phyloP scores from a whole-genome alignment of 1,140 invertebrate genomes.

The Drosophila sp. region DNA sequence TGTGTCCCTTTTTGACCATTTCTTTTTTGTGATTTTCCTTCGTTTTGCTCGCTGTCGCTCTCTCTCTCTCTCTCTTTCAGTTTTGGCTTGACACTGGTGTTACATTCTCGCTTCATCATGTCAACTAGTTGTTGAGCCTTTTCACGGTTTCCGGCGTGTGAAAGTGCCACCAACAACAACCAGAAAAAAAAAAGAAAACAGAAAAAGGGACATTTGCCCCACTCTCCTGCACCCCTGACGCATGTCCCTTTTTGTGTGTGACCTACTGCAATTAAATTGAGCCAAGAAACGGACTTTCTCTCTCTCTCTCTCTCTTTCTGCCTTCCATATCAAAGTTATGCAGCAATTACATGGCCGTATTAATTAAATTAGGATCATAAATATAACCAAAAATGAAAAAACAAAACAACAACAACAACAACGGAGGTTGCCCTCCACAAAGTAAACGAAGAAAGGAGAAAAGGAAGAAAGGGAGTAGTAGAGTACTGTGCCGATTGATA shows the following conservation, averaged over 20 bases:
- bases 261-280: constrained; percentile 52
- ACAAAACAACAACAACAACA: not conserved
- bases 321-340: constrained; percentile 11
- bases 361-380: constrained; percentile 68
- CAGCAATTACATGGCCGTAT: constrained; percentile 40
- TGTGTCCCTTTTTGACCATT: constrained; percentile 34
- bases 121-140: constrained; percentile 55
- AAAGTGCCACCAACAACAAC: constrained; percentile 30
- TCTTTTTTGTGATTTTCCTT: constrained; percentile 16
- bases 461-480: not conserved
- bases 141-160: constrained; percentile 42
- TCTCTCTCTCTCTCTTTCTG: not conserved
- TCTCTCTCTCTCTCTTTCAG: too few relatives aligned
- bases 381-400: constrained; percentile 22
- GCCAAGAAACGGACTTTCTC: constrained; percentile 41
- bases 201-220: constrained; percentile 2
- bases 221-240: not conserved
- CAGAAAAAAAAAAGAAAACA: constrained; percentile 1
- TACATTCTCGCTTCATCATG: constrained; percentile 34
- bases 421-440: not conserved
- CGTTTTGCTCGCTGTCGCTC: constrained; percentile 15
- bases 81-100: constrained; percentile 47
- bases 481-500: constrained; percentile 26
- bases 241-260: constrained; percentile 18
- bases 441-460: not conserved